Base-by-base conservation (phyloP, 2,888 invertebrate genomes). In the Drosophila setosimentum region DNA sequence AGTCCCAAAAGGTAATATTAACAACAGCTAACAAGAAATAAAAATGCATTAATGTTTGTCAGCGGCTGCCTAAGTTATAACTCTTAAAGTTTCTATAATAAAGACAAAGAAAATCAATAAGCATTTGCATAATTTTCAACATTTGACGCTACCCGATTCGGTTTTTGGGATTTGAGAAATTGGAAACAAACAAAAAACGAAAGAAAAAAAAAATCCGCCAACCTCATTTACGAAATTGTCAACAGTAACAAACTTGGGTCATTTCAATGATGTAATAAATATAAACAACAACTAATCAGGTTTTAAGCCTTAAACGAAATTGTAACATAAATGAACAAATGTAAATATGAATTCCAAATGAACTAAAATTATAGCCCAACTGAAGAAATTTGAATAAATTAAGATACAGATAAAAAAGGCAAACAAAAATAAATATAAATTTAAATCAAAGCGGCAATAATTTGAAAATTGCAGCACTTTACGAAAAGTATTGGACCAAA, bases 151-250 rank as follows among this genome's bases (percentile, higher is more conserved):
- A 65, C 45, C 51, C 37, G 51, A 58, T 67, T 73, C 40, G 18
- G 42, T 54, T 67, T 68, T 67, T 48, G 29, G 59, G 21, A n/a
- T 55, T 68, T 40, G 49, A 49, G 59, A 68, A 76, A 59, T 62
- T 54, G 73, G 55, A 51, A 68, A 60, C 35, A 57, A 78, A 50
- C 49, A 76, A 51, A 59, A 55, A 48, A 30, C 5, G 40, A 45
- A 55, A 30, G 57, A 48, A 48, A 66, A 45, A 66, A 33, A 50
- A 76, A 84, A 80, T 84, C 85, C 83, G 85, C 90, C 88, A 84
- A 82, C 89, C 74, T 77, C 72, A 60, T 77, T 89, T 89, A 85
- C 88, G 89, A 87, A 86, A 89, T 67, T 80, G 85, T 87, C 82
- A 87, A 67, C 62, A 51, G 62, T 61, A 69, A 68, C 67, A 58